Percentiles rank a stretch among this genome's conserved stretches.
phyloP scores from a whole-genome alignment of 2,888 invertebrate species.

The Aporophyla nigra region DNA sequence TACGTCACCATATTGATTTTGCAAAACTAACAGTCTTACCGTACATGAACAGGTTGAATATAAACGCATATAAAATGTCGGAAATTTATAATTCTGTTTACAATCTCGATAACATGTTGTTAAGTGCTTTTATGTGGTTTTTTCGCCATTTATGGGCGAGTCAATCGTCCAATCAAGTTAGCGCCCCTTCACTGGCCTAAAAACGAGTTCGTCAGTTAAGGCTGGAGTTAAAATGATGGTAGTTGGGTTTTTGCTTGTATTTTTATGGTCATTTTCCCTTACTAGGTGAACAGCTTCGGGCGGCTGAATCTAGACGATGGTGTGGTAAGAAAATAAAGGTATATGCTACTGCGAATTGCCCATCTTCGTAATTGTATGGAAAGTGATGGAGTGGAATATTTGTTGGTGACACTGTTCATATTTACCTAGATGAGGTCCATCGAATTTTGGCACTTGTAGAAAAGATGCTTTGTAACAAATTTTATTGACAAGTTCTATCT shows the following conservation, averaged over 20 bases:
- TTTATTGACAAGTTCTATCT: background rate
- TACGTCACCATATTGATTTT: slow-evolving; percentile 46
- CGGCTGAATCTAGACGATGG: slow-evolving; percentile 9
- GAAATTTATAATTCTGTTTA: slow-evolving; percentile 76
- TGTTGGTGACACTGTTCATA: background rate
- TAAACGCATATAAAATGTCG: slow-evolving; percentile 50
- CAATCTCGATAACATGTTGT: slow-evolving; percentile 81
- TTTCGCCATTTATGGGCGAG: slow-evolving; percentile 77
- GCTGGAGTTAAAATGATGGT: slow-evolving; percentile 29
- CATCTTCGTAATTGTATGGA: slow-evolving; percentile 24
- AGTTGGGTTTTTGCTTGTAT: slow-evolving; percentile 17
- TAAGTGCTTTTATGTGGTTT: slow-evolving; percentile 72
- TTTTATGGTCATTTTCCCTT: slow-evolving; percentile 40
- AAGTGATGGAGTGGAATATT: slow-evolving; percentile 4
- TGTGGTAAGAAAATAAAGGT: slow-evolving; percentile 42
- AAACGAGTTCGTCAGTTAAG: slow-evolving; percentile 67
- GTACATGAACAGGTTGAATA: slow-evolving; percentile 20
- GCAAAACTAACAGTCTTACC: slow-evolving; percentile 16
- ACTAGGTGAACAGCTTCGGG: slow-evolving; percentile 50
- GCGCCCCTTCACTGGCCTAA: slow-evolving; percentile 70
- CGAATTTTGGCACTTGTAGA: background rate
- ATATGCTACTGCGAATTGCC: slow-evolving; percentile 34
- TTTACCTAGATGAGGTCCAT: background rate
- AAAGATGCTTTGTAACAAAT: background rate
- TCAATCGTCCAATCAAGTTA: slow-evolving; percentile 88